A percentile compares a stretch with the other conserved stretches of the same genome.
These are phyloP conservation scores for Forbesichthys papilliferus DNA, from an alignment of 2,113 vertebrate species.

Conservation along the genomic window DNA sequence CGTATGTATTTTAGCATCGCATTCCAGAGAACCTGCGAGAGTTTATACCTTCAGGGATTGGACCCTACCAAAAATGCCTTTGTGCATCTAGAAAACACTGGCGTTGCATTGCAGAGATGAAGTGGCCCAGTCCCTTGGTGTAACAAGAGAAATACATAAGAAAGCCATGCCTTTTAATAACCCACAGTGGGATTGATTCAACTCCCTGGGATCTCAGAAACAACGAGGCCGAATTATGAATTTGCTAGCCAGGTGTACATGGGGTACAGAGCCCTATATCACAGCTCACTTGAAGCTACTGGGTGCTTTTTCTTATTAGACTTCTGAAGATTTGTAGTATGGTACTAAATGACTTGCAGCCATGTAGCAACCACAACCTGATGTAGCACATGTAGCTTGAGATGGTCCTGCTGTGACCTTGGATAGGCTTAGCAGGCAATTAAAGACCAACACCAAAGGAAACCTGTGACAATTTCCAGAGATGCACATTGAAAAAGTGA, in stretches of 20 bases:
- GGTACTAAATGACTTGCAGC: neutral
- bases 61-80: constrained; percentile 17
- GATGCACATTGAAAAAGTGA: no score
- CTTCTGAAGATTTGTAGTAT: constrained; percentile 18
- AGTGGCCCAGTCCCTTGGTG: constrained; percentile 3
- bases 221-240: constrained; percentile 12
- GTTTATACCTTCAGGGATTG: constrained; percentile 11
- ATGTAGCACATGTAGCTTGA: no score
- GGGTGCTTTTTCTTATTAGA: constrained; percentile 4
- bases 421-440: no score
- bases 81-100: neutral
- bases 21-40: constrained; percentile 1
- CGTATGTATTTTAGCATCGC: neutral
- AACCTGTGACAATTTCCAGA: no score
- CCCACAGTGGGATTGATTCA: neutral
- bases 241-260: neutral
- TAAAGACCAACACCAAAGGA: no score
- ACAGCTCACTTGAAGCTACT: constrained; percentile 7
- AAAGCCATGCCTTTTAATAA: constrained; percentile 3
- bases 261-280: neutral
- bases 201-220: neutral
- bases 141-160: constrained; percentile 1
- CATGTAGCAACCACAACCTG: no score
- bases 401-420: neutral
- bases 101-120: neutral